phyloP scores from a whole-genome alignment of 2,113 vertebrate genomes.

The Catharus bicknelli region DNA sequence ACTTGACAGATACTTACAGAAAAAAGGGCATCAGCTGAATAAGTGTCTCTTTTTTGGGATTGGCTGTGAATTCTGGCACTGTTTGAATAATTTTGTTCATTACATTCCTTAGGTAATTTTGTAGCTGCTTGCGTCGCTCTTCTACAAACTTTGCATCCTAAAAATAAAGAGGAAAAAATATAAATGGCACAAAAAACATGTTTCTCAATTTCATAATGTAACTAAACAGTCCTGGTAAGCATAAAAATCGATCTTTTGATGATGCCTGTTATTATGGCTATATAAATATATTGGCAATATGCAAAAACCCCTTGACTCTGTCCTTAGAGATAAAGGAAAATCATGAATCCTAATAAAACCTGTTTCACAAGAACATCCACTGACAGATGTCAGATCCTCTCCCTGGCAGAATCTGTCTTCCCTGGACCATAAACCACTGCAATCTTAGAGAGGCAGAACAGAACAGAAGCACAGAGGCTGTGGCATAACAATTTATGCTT shows the following conservation, averaged over 20 bases:
- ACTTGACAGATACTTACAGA: constrained; percentile 79
- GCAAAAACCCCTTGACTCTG: neutral
- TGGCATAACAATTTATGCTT: neutral
- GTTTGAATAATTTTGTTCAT: constrained; percentile 98
- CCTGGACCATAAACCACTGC: neutral
- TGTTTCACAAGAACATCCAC: neutral
- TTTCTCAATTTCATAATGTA: neutral
- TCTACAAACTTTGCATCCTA: constrained; percentile 98
- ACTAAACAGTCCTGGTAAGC: neutral
- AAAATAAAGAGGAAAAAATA: neutral
- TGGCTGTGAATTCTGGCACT: constrained; percentile 88
- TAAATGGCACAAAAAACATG: neutral
- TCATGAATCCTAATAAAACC: neutral
- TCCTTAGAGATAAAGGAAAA: neutral
- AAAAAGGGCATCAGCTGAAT: constrained; percentile 93
- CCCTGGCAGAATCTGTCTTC: neutral
- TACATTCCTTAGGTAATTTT: constrained; percentile 90
- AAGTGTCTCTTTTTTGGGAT: constrained; percentile 91
- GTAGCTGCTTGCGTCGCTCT: constrained; percentile 92
- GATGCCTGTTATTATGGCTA: neutral
- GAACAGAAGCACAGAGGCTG: neutral
- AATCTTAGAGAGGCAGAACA: neutral
- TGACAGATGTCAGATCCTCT: neutral
- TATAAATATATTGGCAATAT: neutral
- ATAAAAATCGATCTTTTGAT: neutral